Evolutionary conservation across 2,888 invertebrate genomes (phyloP), one percentile per base, ranked within the genome.

Genomic region (Tillus elongatus): DNA sequence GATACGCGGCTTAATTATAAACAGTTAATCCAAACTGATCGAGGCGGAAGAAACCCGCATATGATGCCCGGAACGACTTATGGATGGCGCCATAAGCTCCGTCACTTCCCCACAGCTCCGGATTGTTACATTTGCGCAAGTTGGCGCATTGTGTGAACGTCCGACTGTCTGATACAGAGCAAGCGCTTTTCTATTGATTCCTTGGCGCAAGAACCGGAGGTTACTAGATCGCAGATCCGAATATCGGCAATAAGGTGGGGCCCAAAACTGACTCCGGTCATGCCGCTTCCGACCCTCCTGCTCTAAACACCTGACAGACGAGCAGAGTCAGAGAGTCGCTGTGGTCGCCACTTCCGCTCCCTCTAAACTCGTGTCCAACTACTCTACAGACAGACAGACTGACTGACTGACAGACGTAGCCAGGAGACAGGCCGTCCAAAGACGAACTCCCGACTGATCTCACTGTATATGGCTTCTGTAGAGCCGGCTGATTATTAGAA

Each of bases 181-280:
- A 56, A 46, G 58, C 58, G 58, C 56, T 46, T 46, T 37, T 45
- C 41, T 58, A 58, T 58, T 58, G 58, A 58, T 58, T 54, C 39
- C 36, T 29, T 40, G 39, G 30, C 40, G 37, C 39, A 33, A 30
- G 15, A 24, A 19, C 36, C 42, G 36, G 41, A 43, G 44, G 49
- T 43, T 46, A 44, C 42, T 46, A 49, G 46, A 54, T 49, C 48
- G 13, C 19, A 30, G 32, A 34, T 30, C 24, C n/a, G 47, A 44
- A 46, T 46, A 49, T 52, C 48, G 37, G 40, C 47, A 48, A 49
- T 46, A 56, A 59, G 58, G 58, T 57, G 57, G 57, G 58, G 58
- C 56, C 51, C 29, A 28, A 34, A 41, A 31, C 30, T 13, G 33
- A 44, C 37, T 40, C 40, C 42, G 44, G 40, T 39, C 40, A 39